Evolutionary conservation across 1,140 invertebrate genomes (phyloP).

Genomic region (Callitettix versicolor): DNA sequence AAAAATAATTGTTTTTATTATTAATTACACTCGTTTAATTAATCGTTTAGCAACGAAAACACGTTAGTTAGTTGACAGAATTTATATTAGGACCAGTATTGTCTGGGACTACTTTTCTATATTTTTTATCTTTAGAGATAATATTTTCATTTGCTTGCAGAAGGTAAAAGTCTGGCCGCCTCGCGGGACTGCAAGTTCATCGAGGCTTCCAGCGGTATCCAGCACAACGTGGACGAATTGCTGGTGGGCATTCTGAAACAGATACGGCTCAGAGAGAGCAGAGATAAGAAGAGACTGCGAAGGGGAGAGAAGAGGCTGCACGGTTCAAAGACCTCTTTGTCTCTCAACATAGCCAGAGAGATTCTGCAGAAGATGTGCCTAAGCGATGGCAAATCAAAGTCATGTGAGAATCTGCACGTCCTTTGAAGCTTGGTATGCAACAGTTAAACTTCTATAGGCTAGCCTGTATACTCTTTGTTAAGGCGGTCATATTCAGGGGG

Average conservation of each 20-base stretch:
- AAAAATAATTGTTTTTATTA: too few species aligned
- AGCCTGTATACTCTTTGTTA: too few species aligned
- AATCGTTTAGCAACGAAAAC: too few species aligned
- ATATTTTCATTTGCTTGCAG: too few species aligned
- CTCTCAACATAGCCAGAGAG: conserved; percentile 63
- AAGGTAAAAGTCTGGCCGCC: conserved; percentile 73
- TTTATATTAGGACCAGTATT: too few species aligned
- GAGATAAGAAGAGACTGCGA: conserved; percentile 47
- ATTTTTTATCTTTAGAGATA: too few species aligned
- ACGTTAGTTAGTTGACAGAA: too few species aligned
- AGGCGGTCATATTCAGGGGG: too few species aligned
- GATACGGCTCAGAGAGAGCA: conserved; percentile 61
- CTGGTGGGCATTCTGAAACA: conserved; percentile 77
- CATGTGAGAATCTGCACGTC: conserved; percentile 83
- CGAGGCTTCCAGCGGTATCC: conserved; percentile 81
- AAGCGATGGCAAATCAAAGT: conserved; percentile 78
- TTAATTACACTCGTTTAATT: too few species aligned
- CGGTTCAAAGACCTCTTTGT: conserved; percentile 53
- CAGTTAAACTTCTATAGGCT: too few species aligned
- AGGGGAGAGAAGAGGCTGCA: conserved; percentile 44
- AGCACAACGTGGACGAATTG: conserved; percentile 85
- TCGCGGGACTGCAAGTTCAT: conserved; percentile 87
- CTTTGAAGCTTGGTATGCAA: conserved; percentile 39
- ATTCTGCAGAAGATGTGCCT: conserved; percentile 78
- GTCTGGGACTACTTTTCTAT: too few species aligned